Percentiles rank a stretch among this genome's conserved stretches.
Evolutionary conservation across 2,888 invertebrate species (phyloP).

Genomic region (Pardosa pseudoannulata): DNA sequence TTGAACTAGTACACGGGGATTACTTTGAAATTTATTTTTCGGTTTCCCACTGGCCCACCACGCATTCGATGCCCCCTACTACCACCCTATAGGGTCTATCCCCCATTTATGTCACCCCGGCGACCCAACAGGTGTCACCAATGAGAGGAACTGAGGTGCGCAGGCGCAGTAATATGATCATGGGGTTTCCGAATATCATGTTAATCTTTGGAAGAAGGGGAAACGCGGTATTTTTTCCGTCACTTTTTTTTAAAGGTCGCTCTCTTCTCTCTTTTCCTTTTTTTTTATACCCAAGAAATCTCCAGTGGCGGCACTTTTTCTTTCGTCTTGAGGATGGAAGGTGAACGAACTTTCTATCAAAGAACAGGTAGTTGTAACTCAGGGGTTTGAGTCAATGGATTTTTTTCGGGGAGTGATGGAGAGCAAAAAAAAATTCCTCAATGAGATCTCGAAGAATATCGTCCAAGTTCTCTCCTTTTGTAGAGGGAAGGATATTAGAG

Average conservation of each 20-base stretch:
- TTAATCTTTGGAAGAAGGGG: slow-evolving; percentile 15
- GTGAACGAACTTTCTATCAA: slow-evolving; percentile 7
- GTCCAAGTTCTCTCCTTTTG: too few species aligned
- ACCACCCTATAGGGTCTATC: neutral
- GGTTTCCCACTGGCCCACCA: neutral
- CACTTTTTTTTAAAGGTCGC: neutral
- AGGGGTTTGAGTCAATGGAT: neutral
- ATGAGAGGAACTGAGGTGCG: neutral
- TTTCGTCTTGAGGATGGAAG: neutral
- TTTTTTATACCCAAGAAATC: neutral
- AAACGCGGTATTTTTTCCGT: neutral
- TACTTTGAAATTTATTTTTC: too few species aligned
- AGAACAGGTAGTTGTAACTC: slow-evolving; percentile 15
- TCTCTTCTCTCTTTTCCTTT: neutral
- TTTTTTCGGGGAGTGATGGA: too few species aligned
- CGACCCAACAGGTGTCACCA: slow-evolving; percentile 2
- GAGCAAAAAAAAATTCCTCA: too few species aligned
- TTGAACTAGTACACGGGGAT: too few species aligned
- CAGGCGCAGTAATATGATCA: slow-evolving; percentile 11
- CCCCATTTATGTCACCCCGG: neutral
- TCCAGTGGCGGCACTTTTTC: neutral
- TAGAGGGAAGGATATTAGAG: too few species aligned
- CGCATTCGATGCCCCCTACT: neutral
- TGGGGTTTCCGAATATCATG: neutral
- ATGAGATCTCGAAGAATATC: too few species aligned